phyloP scores from a whole-genome alignment of 2,888 invertebrate genomes.

The Protonemura montana region DNA sequence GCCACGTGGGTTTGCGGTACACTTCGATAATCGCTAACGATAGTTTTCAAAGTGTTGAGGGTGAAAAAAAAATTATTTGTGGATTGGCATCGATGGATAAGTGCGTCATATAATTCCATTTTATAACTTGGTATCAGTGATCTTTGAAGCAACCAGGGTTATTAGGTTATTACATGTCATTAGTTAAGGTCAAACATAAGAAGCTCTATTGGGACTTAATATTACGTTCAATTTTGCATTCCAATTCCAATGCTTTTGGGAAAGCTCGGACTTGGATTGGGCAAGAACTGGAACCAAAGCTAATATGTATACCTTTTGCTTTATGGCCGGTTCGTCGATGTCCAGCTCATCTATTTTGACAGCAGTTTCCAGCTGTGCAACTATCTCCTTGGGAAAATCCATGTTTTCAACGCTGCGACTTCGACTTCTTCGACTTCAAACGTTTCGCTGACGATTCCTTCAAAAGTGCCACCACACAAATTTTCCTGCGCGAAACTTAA shows the following conservation, averaged over 20 bases:
- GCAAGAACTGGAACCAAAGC: too few species aligned
- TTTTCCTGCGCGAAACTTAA: too few species aligned
- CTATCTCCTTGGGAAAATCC: not conserved
- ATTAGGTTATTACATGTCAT: not conserved
- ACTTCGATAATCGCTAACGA: too few species aligned
- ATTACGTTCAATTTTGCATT: not conserved
- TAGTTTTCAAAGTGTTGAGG: too few species aligned
- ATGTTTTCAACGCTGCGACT: not conserved
- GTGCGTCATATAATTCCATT: too few species aligned
- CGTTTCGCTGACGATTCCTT: too few species aligned
- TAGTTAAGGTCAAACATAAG: not conserved
- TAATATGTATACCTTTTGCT: not conserved
- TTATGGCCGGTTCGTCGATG: not conserved
- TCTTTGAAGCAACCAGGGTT: not conserved
- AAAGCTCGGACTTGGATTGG: too few species aligned
- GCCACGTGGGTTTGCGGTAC: too few species aligned
- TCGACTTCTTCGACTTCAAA: too few species aligned
- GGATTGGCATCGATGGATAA: too few species aligned
- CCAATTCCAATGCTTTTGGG: not conserved
- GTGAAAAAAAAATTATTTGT: too few species aligned
- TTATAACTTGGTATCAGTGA: not conserved
- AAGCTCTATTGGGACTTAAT: not conserved
- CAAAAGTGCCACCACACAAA: too few species aligned
- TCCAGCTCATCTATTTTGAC: not conserved
- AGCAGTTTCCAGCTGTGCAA: not conserved